Percentiles rank a stretch among this genome's conserved stretches.
Evolutionary conservation across 2,888 invertebrate genomes (phyloP).

Genomic region (Acanthoscelides obtectus): DNA sequence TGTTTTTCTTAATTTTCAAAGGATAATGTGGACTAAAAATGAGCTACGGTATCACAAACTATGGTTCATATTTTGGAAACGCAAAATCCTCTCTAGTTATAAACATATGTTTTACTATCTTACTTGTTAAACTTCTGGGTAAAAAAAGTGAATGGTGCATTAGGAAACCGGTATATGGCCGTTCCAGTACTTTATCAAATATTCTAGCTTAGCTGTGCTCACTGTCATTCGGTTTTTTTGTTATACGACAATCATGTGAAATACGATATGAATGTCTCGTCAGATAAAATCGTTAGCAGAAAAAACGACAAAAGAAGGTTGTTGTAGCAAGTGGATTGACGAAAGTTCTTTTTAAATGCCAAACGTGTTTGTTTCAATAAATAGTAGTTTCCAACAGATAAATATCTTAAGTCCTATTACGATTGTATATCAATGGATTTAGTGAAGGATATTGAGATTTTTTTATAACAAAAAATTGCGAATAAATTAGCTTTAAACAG

Average conservation of each 20-base stretch:
- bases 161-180: neutral
- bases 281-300: neutral
- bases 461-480: neutral
- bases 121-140: too few relatives aligned
- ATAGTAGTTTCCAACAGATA: neutral
- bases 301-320: neutral
- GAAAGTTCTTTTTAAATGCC: neutral
- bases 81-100: too few relatives aligned
- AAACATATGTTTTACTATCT: too few relatives aligned
- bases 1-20: too few relatives aligned
- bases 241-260: neutral
- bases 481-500: neutral
- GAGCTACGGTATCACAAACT: too few relatives aligned
- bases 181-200: neutral
- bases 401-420: neutral
- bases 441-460: neutral
- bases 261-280: neutral
- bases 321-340: neutral
- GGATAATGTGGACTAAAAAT: too few relatives aligned
- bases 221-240: neutral
- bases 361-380: neutral
- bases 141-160: neutral
- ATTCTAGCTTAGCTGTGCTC: neutral
- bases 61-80: too few relatives aligned
- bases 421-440: neutral